A percentile compares a stretch with the other conserved stretches of the same genome.
These are phyloP conservation scores for Neomicropteryx cornuta DNA, from an alignment of 1,140 invertebrate genomes.

Conservation along the genomic window DNA sequence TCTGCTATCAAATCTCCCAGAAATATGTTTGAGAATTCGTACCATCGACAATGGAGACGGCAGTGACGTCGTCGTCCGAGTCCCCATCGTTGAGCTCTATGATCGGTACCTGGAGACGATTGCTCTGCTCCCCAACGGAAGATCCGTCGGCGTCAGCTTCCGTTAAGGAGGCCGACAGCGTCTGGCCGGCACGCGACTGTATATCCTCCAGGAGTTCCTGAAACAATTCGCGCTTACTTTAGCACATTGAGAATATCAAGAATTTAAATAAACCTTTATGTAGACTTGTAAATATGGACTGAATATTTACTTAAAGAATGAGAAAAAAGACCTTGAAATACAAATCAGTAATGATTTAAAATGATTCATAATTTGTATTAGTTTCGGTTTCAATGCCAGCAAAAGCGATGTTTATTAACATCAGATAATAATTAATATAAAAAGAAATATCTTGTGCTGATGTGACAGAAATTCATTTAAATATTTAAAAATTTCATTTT, in stretches of 20 bases:
- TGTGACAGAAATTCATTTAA: too few relatives aligned
- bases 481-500: too few relatives aligned
- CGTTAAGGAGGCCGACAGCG: slow-evolving; percentile 6
- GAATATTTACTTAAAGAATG: slow-evolving; percentile 21
- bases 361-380: too few relatives aligned
- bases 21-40: slow-evolving; percentile 16
- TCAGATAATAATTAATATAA: too few relatives aligned
- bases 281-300: neutral
- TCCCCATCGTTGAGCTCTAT: slow-evolving; percentile 24
- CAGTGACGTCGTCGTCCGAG: slow-evolving; percentile 6
- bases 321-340: too few relatives aligned
- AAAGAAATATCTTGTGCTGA: too few relatives aligned
- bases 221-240: slow-evolving; percentile 33
- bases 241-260: slow-evolving; percentile 9
- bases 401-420: slow-evolving; percentile 13
- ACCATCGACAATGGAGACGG: slow-evolving; percentile 20
- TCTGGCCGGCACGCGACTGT: slow-evolving; percentile 26
- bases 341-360: too few relatives aligned
- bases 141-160: slow-evolving; percentile 20
- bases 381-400: slow-evolving; percentile 22
- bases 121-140: slow-evolving; percentile 13
- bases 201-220: slow-evolving; percentile 37
- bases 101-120: slow-evolving; percentile 32
- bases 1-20: slow-evolving; percentile 6
- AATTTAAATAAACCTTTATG: neutral